Evolutionary conservation across 2,888 invertebrate genomes (phyloP).

Genomic region (Alloplasta piceator): DNA sequence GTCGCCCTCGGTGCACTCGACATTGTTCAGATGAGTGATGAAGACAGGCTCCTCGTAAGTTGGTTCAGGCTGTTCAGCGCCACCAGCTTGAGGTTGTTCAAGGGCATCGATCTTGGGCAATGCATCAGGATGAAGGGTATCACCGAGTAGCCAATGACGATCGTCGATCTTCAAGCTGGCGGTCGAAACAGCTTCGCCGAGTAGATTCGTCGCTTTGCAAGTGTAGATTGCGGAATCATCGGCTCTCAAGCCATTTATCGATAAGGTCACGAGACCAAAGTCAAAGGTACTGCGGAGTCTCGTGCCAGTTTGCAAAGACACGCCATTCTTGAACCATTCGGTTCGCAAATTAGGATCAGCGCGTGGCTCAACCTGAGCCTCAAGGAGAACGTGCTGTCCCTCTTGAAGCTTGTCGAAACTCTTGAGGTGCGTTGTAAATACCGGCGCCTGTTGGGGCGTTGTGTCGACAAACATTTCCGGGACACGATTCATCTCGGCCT

Average conservation of each 20-base stretch:
- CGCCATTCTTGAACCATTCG: conserved; percentile 97
- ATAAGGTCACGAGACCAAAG: conserved; percentile 97
- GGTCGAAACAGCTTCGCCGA: conserved; percentile 97
- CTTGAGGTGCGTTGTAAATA: conserved; percentile 96
- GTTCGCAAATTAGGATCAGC: conserved; percentile 94
- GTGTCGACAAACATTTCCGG: conserved; percentile 94
- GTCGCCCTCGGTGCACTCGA: conserved; percentile 94
- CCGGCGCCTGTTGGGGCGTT: conserved; percentile 95
- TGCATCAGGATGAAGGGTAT: conserved; percentile 95
- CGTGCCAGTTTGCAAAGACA: conserved; percentile 93
- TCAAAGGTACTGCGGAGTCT: conserved; percentile 97
- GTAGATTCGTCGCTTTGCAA: conserved; percentile 95
- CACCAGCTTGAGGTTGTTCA: conserved; percentile 90
- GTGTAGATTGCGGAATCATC: conserved; percentile 98
- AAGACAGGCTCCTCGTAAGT: conserved; percentile 94
- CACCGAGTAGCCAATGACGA: conserved; percentile 93
- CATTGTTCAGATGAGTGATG: conserved; percentile 95
- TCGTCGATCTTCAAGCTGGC: conserved; percentile 95
- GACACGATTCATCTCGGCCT: conserved; percentile 95
- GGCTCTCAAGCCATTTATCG: conserved; percentile 93
- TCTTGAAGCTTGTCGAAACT: conserved; percentile 93
- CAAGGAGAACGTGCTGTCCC: conserved; percentile 93
- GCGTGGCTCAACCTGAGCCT: conserved; percentile 95
- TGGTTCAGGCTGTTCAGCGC: conserved; percentile 89
- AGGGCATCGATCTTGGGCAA: conserved; percentile 93